Evolutionary conservation across 1,140 invertebrate species (phyloP), one percentile per base, ranked within the genome.

Genomic region (Cotesia glomerata): DNA sequence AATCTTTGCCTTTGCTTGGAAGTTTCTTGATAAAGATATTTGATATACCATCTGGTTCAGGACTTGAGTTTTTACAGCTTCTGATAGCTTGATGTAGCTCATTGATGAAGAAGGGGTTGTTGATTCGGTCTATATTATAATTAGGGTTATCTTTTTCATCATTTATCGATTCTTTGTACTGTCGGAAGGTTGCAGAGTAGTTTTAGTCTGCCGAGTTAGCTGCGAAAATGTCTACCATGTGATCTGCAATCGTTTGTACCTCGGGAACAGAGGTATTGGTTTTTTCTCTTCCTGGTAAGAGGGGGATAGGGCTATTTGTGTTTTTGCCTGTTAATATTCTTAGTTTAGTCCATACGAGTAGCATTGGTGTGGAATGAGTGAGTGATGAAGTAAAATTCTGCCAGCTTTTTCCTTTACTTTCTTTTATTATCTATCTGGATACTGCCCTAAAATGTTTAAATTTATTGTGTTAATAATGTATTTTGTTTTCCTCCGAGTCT

Each of bases 21-120:
- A 82, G 64, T n/a, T 82, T 76, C 77, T 81, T 78, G 3, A 80
- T 54, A 3, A 84, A 18, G 0, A 73, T 77, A 52, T 76, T 79
- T 8, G 71, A 59, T 1, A 77, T 76, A 11, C 56, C 59, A 35
- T 80, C 77, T 5, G 75, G 76, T 4, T 77, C 79, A 0, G 76
- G 77, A 32, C 69, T 73, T 0, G 70, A 62, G 4, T 76, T 75
- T 49, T 68, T 72, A 0, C 34, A 59, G 36, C n/a, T 36, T 1
- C 16, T 67, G 0, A 75, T 34, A 0, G 14, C 64, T 49, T 58
- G 1, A 18, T 5, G 54, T 0, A 76, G 13, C 69, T 77, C 74
- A 4, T 69, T 4, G 0, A 26, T 9, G n/a, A 52, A 9, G 0
- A 77, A 71, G 2, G 18, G 18, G 14, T 61, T 16, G 9, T 64